Base-by-base conservation (phyloP, 1,140 invertebrate genomes). In the Macrobrachium rosenbergii region DNA sequence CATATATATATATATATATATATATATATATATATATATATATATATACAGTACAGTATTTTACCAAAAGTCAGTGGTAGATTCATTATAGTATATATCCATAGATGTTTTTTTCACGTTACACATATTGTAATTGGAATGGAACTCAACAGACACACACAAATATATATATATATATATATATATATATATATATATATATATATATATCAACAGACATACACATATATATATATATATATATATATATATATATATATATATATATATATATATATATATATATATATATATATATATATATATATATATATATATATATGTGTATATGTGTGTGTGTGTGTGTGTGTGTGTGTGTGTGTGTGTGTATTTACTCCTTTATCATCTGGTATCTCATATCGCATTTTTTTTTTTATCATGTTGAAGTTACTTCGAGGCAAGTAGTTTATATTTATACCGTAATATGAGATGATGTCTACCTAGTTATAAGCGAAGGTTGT, bases 281-380 rank as follows among this genome's bases (percentile, higher is more conserved):
- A 67, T 67, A 67, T 67, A 67, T 67, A 67, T 67, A 67, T 67
- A 67, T 67, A 67, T 67, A 67, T 67, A 67, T 67, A 67, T 67
- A 67, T 67, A 67, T 67, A 67, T 67, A 67, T 67, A 67, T 67
- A 67, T 67, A 67, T 67, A 19, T 67, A 19, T 67, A 19, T 67
- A 11, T 67, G 0, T 67, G 0, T 67, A 23, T 67, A 23, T 67
- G 2, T 67, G 16, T 67, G 16, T 67, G 16, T 67, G 16, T 67
- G 0, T 67, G 16, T 67, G 16, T 67, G 63, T 67, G 63, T 64
- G 63, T 64, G 63, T 64, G 63, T 64, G 63, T 64, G 63, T 64
- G 63, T 64, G 63, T 64, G 63, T 64, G 63, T 64, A 23, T 14
- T 19, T 23, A 64, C 63, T n/a, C 21, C 6, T 14, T n/a, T 64